Base-by-base conservation (phyloP, 2,888 invertebrate species). In the Lasiommata megera region DNA sequence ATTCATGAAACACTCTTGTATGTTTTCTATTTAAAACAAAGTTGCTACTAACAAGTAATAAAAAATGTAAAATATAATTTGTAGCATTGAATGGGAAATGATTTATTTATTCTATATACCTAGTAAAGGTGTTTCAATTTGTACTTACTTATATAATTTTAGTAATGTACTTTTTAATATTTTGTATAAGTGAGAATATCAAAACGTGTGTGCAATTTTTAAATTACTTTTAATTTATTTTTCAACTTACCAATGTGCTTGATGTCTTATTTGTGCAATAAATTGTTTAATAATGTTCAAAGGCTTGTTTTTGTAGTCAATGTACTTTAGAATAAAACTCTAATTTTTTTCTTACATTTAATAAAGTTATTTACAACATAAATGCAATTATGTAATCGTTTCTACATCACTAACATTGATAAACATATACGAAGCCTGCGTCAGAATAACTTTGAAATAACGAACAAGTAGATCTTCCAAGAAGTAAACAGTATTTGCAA, bases 361-460 rank as follows among this genome's bases (percentile, higher is more conserved):
- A 72, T 80, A 75, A 79, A 75, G 79, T 81, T 87, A 87, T 88
- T 82, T 80, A 86, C 84, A 86, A 72, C 66, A 73, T 73, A 56
- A 65, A 66, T 67, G 61, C 48, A 60, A 34, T 61, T 54, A 56
- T 50, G 54, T 61, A 38, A 62, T 62, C 31, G 40, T 61, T 62
- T 55, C 59, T 60, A 61, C 34, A 54, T 60, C 43, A 48, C 63
- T 65, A 65, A 63, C 63, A 65, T 58, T 58, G 54, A 62, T 44
- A 54, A 63, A 61, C 55, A 60, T 60, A 54, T 60, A 43, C 43
- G 48, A 60, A 60, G 52, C 51, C 51, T 54, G 56, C 43, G 41
- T 59, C 52, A 47, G 54, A 53, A 52, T 38, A 50, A 31, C 37
- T 17, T 54, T 37, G 37, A 54, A 53, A 41, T 12, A 61, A 55